Evolutionary conservation across 2,888 invertebrate species (phyloP).

Genomic region (Mylabris sibirica): DNA sequence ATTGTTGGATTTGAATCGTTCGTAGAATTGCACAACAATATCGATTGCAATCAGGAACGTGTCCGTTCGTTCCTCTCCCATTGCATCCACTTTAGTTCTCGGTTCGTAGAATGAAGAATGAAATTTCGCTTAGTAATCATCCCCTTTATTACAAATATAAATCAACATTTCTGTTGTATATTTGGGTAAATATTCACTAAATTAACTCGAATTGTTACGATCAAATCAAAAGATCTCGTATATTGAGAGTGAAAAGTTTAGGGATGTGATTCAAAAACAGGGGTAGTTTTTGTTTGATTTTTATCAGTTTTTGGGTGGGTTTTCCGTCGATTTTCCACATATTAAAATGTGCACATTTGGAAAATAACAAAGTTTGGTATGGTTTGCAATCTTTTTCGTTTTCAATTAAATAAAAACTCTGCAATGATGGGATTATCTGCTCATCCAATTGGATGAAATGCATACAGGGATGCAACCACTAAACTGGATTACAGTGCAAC

Average conservation of each 20-base stretch:
- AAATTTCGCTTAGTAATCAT: neutral
- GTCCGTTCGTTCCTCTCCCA: too few species aligned
- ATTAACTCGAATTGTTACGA: neutral
- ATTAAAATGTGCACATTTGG: neutral
- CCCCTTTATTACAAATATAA: slow-evolving; percentile 1
- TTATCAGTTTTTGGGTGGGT: neutral
- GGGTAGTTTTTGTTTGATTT: neutral
- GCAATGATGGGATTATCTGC: neutral
- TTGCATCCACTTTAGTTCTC: neutral
- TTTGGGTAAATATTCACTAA: neutral
- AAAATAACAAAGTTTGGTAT: neutral
- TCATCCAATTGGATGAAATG: neutral
- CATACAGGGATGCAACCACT: slow-evolving; percentile 3
- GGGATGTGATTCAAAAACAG: neutral
- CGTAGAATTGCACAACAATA: neutral
- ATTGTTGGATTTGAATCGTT: slow-evolving; percentile 1
- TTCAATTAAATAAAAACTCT: neutral
- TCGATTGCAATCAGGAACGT: neutral
- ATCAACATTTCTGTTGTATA: slow-evolving; percentile 1
- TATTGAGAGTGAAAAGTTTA: neutral
- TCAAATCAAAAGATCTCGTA: neutral
- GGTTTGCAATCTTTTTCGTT: neutral
- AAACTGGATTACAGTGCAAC: neutral
- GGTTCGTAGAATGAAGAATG: neutral
- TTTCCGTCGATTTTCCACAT: neutral